Conservation (phyloP, 1,140 invertebrate genomes). For the Heliconius congener region DNA sequence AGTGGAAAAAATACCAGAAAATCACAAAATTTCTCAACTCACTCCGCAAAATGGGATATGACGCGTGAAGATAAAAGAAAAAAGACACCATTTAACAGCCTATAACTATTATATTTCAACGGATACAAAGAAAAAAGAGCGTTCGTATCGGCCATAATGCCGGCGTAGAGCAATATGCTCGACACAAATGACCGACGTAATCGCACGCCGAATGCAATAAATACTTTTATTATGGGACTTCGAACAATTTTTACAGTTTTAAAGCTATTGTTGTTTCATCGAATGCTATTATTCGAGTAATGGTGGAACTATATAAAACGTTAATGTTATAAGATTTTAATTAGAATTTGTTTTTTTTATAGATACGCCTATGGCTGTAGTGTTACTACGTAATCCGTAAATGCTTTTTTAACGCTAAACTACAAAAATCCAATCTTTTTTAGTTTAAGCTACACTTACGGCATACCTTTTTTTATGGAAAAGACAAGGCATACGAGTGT, state of each 20-base stretch:
- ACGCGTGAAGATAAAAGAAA: not conserved
- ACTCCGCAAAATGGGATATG: no score
- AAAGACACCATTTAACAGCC: not conserved
- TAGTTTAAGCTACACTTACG: no score
- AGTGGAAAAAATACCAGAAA: no score
- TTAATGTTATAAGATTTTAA: not conserved
- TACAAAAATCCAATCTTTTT: no score
- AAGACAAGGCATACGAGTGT: no score
- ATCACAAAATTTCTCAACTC: no score
- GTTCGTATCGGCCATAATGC: not conserved
- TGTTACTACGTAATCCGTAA: no score
- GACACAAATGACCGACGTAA: conserved; percentile 18
- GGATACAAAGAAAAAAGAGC: conserved; percentile 12
- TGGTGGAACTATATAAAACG: not conserved
- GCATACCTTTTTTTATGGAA: no score
- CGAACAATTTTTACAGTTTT: conserved; percentile 24
- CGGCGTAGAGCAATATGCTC: conserved; percentile 15
- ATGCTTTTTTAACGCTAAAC: no score
- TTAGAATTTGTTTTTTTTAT: not conserved
- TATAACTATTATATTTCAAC: conserved; percentile 11
- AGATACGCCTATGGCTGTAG: no score
- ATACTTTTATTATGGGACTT: conserved; percentile 27
- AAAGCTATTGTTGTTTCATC: conserved; percentile 16
- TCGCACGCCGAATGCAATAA: conserved; percentile 24
- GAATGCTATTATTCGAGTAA: not conserved